phyloP scores from a whole-genome alignment of 1,140 invertebrate species.

The Drosophila lacteicornis region DNA sequence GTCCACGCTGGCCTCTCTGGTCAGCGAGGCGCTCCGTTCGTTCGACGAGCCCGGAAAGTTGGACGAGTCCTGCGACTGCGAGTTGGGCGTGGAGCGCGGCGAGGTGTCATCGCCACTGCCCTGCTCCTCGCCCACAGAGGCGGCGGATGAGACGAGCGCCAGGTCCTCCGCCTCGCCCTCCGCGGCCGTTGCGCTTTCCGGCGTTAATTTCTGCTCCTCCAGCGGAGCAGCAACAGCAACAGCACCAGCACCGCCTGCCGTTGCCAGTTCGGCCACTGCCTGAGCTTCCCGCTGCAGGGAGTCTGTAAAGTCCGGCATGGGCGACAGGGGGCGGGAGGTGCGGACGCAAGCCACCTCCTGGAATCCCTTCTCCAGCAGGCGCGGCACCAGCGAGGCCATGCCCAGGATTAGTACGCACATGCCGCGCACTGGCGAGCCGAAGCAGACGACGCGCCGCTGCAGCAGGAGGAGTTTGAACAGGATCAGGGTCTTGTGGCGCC shows the following conservation, averaged over 20 bases:
- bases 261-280: slow-evolving; percentile 45
- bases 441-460: slow-evolving; percentile 96
- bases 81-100: slow-evolving; percentile 72
- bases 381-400: slow-evolving; percentile 95
- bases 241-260: background rate
- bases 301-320: slow-evolving; percentile 88
- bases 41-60: slow-evolving; percentile 62
- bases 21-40: slow-evolving; percentile 85
- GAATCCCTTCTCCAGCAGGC: slow-evolving; percentile 94
- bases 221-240: background rate
- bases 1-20: slow-evolving; percentile 88
- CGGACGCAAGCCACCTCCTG: slow-evolving; percentile 92
- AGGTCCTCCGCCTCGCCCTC: slow-evolving; percentile 66
- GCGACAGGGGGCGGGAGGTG: slow-evolving; percentile 91
- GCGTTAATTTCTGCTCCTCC: slow-evolving; percentile 41
- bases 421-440: slow-evolving; percentile 95
- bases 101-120: slow-evolving; percentile 66
- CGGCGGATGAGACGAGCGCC: slow-evolving; percentile 71
- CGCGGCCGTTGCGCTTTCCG: slow-evolving; percentile 43
- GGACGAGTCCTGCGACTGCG: slow-evolving; percentile 62
- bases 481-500: slow-evolving; percentile 96
- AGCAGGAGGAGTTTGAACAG: slow-evolving; percentile 97
- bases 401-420: slow-evolving; percentile 95
- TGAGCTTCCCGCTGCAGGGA: slow-evolving; percentile 73
- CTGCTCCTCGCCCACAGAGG: slow-evolving; percentile 69